A percentile compares a stretch with the other conserved stretches of the same genome.
phyloP scores from a whole-genome alignment of 2,113 vertebrate genomes.

The Carlito syrichta region DNA sequence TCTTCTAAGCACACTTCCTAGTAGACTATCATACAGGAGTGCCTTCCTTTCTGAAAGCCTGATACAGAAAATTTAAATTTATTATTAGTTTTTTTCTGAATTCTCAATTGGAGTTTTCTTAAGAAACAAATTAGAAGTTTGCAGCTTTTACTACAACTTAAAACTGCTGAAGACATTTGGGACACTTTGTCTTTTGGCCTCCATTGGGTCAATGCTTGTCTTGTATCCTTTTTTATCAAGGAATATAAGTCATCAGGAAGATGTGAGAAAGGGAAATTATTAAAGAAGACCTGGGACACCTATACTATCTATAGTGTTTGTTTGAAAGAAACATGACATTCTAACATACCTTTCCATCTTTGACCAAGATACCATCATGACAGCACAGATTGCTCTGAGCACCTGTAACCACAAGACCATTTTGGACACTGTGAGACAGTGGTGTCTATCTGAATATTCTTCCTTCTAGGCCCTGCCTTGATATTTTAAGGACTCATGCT shows the following conservation, averaged over 20 bases:
- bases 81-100: neutral
- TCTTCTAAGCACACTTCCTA: neutral
- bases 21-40: neutral
- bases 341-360: neutral
- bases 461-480: neutral
- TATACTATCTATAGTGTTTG: accelerated
- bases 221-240: neutral
- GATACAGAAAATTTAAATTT: neutral
- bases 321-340: neutral
- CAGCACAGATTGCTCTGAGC: neutral
- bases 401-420: accelerated
- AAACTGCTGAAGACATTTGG: neutral
- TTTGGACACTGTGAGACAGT: neutral
- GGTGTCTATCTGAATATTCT: accelerated
- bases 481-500: neutral
- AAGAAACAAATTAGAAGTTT: neutral
- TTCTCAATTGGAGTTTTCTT: neutral
- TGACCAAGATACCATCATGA: too few relatives aligned
- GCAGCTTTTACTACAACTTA: neutral
- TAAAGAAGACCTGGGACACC: too few relatives aligned
- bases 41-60: neutral
- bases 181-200: neutral
- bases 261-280: accelerated
- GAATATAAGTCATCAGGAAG: neutral
- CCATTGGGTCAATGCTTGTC: accelerated